Percentiles rank a stretch among this genome's conserved stretches.
These are phyloP conservation scores for Syrmaticus mikado DNA, from an alignment of 2,113 vertebrate species.

Conservation along the genomic window DNA sequence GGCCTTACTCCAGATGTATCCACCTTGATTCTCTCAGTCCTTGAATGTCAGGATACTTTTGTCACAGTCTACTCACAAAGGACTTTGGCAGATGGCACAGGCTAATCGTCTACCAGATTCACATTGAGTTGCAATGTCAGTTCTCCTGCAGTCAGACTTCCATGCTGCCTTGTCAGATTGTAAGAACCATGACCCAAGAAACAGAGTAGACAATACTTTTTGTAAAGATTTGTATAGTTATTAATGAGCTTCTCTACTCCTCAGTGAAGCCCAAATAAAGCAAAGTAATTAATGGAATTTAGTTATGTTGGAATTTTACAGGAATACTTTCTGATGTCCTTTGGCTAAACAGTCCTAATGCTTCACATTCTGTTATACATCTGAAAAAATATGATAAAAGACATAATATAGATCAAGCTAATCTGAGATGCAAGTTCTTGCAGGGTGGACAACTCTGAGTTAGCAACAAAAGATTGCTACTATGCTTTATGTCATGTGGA, in stretches of 20 bases:
- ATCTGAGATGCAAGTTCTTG: slow-evolving; percentile 34
- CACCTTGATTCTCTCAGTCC: neutral
- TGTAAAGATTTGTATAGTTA: neutral
- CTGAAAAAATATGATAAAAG: slow-evolving; percentile 8
- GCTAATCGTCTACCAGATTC: neutral
- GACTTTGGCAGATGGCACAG: neutral
- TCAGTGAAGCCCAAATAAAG: neutral
- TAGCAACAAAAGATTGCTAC: slow-evolving; percentile 9
- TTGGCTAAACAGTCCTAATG: neutral
- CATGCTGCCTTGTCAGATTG: neutral
- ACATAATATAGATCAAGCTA: slow-evolving; percentile 1
- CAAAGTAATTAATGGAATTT: neutral
- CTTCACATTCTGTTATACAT: neutral
- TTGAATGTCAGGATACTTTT: neutral
- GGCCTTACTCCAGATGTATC: neutral
- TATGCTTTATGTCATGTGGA: slow-evolving; percentile 25
- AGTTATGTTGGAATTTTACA: neutral
- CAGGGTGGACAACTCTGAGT: neutral
- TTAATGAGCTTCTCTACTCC: neutral
- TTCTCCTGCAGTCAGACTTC: neutral
- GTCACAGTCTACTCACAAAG: neutral
- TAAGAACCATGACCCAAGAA: neutral
- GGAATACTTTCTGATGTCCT: neutral
- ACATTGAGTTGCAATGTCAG: neutral
- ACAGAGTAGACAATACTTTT: neutral